A percentile compares a stretch with the other conserved stretches of the same genome.
Evolutionary conservation across 2,888 invertebrate species (phyloP).

Genomic region (Smittia sp.): DNA sequence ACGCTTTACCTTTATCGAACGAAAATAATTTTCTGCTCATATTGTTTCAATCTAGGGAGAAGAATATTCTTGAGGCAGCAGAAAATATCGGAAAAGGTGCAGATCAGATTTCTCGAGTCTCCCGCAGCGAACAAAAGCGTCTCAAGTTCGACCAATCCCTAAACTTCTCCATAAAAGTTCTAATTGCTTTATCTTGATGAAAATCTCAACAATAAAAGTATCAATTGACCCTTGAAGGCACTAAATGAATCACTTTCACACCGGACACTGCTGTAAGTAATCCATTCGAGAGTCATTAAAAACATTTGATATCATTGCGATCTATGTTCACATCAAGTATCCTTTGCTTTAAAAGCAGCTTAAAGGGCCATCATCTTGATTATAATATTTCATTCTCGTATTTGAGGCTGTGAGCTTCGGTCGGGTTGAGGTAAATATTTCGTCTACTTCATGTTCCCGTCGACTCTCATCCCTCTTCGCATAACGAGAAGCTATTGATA

Average conservation of each 20-base stretch:
- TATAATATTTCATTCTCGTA: not conserved
- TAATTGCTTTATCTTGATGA: not conserved
- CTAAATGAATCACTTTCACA: not conserved
- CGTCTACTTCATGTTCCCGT: not conserved
- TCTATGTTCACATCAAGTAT: not conserved
- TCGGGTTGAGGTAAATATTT: conserved; percentile 1
- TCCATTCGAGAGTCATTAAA: not conserved
- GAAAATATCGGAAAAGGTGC: not conserved
- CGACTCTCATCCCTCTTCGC: not conserved
- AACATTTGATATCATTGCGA: not conserved
- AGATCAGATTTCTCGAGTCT: not conserved
- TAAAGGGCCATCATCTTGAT: conserved; percentile 7
- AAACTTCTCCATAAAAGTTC: not conserved
- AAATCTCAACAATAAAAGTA: not conserved
- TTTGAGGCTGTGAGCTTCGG: not conserved
- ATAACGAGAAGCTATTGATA: not conserved
- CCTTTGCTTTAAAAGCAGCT: not conserved
- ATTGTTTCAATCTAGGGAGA: conserved; percentile 27
- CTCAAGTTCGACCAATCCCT: not conserved
- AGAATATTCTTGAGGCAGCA: not conserved
- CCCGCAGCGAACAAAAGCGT: too few relatives aligned
- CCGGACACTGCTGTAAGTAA: conserved; percentile 8
- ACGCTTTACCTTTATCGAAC: not conserved
- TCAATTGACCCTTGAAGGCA: not conserved
- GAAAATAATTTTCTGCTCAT: not conserved